Evolutionary conservation across 1,140 invertebrate genomes (phyloP).

Genomic region (Zaprionus taronus): DNA sequence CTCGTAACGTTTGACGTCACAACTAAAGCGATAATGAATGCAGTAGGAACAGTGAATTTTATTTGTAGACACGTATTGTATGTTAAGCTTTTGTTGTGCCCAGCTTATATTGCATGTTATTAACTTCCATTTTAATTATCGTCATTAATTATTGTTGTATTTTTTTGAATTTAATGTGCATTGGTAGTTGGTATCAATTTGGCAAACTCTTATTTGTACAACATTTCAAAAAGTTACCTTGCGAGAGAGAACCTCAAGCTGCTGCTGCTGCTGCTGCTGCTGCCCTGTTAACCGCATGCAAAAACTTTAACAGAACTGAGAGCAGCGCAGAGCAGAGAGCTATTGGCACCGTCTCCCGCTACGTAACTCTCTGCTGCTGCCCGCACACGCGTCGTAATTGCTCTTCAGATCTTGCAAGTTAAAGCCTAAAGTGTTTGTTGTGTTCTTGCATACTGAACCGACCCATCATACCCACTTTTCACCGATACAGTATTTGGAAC

Average conservation of each 20-base stretch:
- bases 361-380: constrained; percentile 27
- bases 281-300: constrained; percentile 7
- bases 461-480: constrained; percentile 59
- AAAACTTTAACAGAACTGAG: constrained; percentile 11
- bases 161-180: background rate
- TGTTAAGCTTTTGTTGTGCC: background rate
- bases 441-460: constrained; percentile 29
- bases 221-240: too few species aligned
- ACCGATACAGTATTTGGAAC: constrained; percentile 57
- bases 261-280: background rate
- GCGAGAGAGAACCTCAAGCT: background rate
- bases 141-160: background rate
- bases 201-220: too few species aligned
- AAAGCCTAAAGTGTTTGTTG: constrained; percentile 67
- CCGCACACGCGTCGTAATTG: constrained; percentile 19
- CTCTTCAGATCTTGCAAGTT: constrained; percentile 54
- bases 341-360: background rate
- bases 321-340: background rate
- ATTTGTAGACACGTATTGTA: background rate
- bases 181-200: background rate
- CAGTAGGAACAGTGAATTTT: background rate
- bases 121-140: background rate
- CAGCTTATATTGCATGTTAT: background rate
- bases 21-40: background rate
- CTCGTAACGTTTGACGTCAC: constrained; percentile 4